phyloP scores from a whole-genome alignment of 2,888 invertebrate genomes.

The Halocaridina rubra region DNA sequence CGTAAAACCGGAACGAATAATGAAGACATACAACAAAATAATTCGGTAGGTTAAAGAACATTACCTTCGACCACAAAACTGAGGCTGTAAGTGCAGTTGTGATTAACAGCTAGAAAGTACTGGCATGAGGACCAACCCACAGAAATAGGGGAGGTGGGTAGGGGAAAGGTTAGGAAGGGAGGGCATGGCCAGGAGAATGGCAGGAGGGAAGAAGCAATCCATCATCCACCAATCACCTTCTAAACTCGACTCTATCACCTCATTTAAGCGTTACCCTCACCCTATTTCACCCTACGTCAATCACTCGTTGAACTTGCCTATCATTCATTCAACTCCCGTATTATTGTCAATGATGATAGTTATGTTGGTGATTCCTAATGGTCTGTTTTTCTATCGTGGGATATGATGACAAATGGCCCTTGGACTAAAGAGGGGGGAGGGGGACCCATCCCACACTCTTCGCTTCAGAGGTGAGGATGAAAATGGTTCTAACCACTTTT shows the following conservation, averaged over 20 bases:
- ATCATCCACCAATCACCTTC: neutral
- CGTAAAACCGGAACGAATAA: no score
- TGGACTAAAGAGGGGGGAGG: neutral
- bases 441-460: no score
- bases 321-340: conserved; percentile 26
- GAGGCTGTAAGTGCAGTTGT: no score
- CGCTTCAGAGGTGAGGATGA: no score
- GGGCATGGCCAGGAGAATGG: neutral
- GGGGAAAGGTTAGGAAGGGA: neutral
- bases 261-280: neutral
- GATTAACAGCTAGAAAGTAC: no score
- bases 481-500: no score
- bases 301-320: neutral
- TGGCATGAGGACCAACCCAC: no score
- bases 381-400: neutral
- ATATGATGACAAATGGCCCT: neutral
- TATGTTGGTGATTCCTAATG: neutral
- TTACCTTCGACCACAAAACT: no score
- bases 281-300: neutral
- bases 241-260: neutral
- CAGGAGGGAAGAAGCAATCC: neutral
- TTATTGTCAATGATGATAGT: conserved; percentile 32
- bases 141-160: neutral
- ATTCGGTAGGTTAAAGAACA: no score
- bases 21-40: no score